These are phyloP conservation scores for Cyrtonyx montezumae DNA, from an alignment of 2,113 vertebrate species.

Conservation along the genomic window DNA sequence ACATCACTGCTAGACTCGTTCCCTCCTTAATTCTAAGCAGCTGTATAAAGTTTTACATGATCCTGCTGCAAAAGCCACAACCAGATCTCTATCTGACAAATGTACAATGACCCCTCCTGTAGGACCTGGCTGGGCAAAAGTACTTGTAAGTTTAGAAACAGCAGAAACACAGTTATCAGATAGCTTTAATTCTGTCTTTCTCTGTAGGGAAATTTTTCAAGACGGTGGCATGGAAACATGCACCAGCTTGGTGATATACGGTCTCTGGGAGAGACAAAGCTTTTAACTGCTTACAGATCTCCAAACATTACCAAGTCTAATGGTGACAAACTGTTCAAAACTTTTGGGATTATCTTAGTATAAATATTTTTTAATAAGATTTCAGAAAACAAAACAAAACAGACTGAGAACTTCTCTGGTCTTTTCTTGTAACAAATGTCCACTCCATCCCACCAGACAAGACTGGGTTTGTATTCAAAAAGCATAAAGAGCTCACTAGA, in stretches of 20 bases:
- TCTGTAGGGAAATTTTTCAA: background rate
- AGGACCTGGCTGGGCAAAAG: background rate
- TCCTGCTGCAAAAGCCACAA: background rate
- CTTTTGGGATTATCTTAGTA: background rate
- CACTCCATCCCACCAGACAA: background rate
- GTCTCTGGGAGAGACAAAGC: background rate
- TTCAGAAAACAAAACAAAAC: background rate
- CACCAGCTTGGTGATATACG: background rate
- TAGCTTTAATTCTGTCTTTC: background rate
- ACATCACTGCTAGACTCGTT: background rate
- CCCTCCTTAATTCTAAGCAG: background rate
- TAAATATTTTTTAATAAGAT: background rate
- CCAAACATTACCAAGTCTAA: background rate
- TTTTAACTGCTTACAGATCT: background rate
- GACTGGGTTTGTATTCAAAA: background rate
- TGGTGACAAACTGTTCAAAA: background rate
- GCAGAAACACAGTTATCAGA: background rate
- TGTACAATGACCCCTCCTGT: background rate
- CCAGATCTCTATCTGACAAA: background rate
- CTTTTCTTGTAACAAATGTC: background rate
- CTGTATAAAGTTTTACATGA: background rate
- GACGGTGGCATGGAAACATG: background rate
- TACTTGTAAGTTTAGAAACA: background rate
- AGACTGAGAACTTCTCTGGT: background rate
- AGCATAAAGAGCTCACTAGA: background rate